These are phyloP conservation scores for Eupsittula cactorum DNA, from an alignment of 2,113 vertebrate genomes.

Conservation along the genomic window DNA sequence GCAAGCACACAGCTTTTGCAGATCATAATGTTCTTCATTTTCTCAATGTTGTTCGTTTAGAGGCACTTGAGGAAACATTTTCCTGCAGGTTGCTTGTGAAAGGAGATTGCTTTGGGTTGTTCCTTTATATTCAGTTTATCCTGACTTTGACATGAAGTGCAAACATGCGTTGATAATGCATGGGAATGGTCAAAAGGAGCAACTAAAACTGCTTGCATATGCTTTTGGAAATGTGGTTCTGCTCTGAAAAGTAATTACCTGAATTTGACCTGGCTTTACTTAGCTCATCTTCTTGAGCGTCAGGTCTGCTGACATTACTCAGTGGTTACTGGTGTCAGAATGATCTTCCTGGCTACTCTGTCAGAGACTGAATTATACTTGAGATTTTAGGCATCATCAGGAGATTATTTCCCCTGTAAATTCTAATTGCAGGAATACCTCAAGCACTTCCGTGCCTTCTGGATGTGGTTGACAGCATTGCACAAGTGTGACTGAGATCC, in stretches of 20 bases:
- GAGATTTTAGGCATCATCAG: not conserved
- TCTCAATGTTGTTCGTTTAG: not conserved
- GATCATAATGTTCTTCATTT: not conserved
- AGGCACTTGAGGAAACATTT: not conserved
- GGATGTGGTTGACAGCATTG: not conserved
- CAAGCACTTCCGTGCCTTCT: not conserved
- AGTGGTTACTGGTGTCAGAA: not conserved
- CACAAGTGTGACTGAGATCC: not conserved
- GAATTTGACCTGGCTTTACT: not conserved
- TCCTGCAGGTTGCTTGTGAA: not conserved
- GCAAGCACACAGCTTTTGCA: not conserved
- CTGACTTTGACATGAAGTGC: not conserved
- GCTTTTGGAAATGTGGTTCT: not conserved
- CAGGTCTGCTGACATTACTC: not conserved
- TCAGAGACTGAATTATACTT: not conserved
- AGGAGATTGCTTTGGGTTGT: not conserved
- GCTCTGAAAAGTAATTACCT: conserved; percentile 9
- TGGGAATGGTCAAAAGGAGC: not conserved
- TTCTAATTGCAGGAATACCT: conserved; percentile 22
- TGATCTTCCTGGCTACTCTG: not conserved
- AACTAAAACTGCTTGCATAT: conserved; percentile 1
- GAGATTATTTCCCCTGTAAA: not conserved
- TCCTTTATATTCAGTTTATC: conserved; percentile 8
- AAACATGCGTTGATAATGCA: not conserved
- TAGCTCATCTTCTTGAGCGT: not conserved